Evolutionary conservation across 2,113 vertebrate species (phyloP).

Genomic region (Odobenus rosmarus): DNA sequence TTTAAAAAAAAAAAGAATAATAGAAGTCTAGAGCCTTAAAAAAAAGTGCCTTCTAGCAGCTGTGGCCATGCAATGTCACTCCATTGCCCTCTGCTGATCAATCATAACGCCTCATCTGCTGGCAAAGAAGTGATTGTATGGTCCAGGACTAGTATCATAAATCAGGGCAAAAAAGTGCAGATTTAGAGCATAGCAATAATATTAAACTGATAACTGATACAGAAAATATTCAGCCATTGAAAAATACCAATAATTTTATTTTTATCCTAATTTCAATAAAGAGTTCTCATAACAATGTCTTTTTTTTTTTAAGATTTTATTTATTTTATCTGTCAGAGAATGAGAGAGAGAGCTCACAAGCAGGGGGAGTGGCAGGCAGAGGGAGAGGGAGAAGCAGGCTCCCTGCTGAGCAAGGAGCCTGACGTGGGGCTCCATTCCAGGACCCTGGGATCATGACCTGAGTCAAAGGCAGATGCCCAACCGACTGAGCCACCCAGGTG

Average conservation of each 20-base stretch:
- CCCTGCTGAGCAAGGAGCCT: too few relatives aligned
- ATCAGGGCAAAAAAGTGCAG: background rate
- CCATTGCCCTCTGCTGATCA: slow-evolving; percentile 35
- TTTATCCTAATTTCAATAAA: background rate
- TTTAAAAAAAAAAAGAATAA: background rate
- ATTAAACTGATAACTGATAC: background rate
- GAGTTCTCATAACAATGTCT: background rate
- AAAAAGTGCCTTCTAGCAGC: background rate
- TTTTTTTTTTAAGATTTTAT: too few relatives aligned
- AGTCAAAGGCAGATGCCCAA: too few relatives aligned
- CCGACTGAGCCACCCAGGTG: too few relatives aligned
- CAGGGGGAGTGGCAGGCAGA: too few relatives aligned
- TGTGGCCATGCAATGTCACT: background rate
- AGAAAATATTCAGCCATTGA: background rate
- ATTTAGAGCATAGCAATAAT: background rate
- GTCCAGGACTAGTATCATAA: background rate
- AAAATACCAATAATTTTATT: background rate
- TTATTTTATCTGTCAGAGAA: too few relatives aligned
- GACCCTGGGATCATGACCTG: too few relatives aligned
- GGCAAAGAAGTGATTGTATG: background rate
- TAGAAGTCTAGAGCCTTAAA: background rate
- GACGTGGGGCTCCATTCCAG: too few relatives aligned
- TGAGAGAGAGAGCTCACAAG: too few relatives aligned
- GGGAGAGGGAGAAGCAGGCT: too few relatives aligned
- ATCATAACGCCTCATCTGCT: background rate